Base-by-base conservation (phyloP, 2,797 vertebrate genomes). In the Microctenopoma stevenorrisi region DNA sequence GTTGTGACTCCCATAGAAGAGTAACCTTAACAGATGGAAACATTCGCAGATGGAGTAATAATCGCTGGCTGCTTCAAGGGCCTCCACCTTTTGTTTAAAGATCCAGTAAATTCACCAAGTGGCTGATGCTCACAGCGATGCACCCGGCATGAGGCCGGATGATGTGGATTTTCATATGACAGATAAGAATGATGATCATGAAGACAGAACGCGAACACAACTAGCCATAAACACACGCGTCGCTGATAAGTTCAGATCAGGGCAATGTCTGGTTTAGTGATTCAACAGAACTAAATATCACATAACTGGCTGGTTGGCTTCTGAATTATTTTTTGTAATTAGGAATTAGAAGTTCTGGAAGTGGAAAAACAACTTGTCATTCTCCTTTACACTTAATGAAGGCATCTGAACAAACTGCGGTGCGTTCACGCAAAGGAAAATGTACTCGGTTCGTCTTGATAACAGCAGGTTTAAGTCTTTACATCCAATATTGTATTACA, bases 21-120 rank as follows among this genome's bases (percentile, higher is more conserved):
- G 30, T 14, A 47, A 52, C 26, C 52, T 61, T 5, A 51, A 62
- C 22, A 65, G 64, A 60, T 63, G 68, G 58, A 71, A 72, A 52
- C 46, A 11, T 5, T 64, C 49, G 72, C 61, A 22, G 37, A 58
- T 33, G 56, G 12, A 26, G 48, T 64, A 72, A 65, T 42, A 49
- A 56, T 50, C 55, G 40, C 35, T 48, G 14, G 56, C 15, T 33
- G 33, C 52, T 55, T 59, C 26, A 60, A 78, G 48, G 50, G 40
- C 15, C 40, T 55, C 15, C 3, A 13, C 42, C 14, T 42, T 68
- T 42, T 73, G 54, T 64, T 78, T 59, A 55, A 22, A 75, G 46
- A 30, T 15, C 11, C 12, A 48, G 50, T 28, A 1, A 48, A 57
- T 54, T 77, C 5, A 33, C 15, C 2, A 38, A 63, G 22, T 9